Evolutionary conservation across 2,113 vertebrate species (phyloP), one percentile per base, ranked within the genome.

Genomic region (Aleadryas rufinucha): DNA sequence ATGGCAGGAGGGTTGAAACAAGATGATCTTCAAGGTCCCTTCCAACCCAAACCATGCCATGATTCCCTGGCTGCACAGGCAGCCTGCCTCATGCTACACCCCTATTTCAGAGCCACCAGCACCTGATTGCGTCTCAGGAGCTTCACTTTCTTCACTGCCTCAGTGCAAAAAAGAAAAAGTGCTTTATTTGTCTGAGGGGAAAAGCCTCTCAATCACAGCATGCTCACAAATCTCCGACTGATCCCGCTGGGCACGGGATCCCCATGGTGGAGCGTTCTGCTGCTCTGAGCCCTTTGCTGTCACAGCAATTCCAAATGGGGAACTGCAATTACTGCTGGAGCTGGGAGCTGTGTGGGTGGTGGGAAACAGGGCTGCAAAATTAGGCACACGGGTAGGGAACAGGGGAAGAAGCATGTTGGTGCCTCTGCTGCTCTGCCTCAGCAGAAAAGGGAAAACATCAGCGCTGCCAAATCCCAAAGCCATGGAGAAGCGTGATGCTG

Each of bases 401-500:
- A 15, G 0, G 8, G 54, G 47, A 65, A 90, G 47, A 19, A 84
- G 60, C 3, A 1, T n/a, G 65, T 23, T 3, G 6, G 39, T 45
- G 27, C 28, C 70, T 69, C 72, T 78, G 49, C 71, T 83, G 41
- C 76, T 94, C 63, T 84, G 59, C 75, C 53, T 80, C 59, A 63
- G 74, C 77, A 56, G 16, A 35, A 35, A 56, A 63, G n/a, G 22
- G 31, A 78, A 77, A 60, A 41, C 41, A 22, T 35, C 41, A 59
- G 37, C 0, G 0, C 59, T 50, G 42, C 37, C 41, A 59, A 66
- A 47, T 64, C 65, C 50, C 75, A 53, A 16, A 52, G 33, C 50
- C 30, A 22, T 0, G 4, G 30, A 35, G 45, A 56, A 49, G 52
- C 0, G 0, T 0, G 19, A 27, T 30, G 35, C 27, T 2, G 9